Base-by-base conservation (phyloP, 2,888 invertebrate species). In the Chloroclysta siterata region DNA sequence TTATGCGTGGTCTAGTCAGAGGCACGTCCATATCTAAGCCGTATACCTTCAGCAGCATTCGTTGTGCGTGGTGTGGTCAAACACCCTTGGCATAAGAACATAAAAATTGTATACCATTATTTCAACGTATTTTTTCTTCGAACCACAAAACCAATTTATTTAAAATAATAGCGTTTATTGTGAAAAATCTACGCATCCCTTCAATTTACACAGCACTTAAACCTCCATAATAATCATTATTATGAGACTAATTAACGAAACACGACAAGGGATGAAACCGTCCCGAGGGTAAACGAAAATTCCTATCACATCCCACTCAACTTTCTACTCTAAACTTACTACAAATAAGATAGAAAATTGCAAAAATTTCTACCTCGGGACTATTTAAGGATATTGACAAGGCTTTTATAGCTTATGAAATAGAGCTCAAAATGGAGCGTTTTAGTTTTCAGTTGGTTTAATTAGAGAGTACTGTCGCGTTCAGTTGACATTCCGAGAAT, bases 221-320 rank as follows among this genome's bases (percentile, higher is more conserved):
- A 63, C 62, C 58, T 63, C 63, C 60, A 64, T 68, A 66, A 63
- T 66, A 68, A 66, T 69, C 57, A 68, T 68, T 56, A 68, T 70
- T 68, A 68, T 62, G 55, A 65, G 62, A 64, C 70, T 68, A 72
- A 72, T 72, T 72, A 72, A 70, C 69, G 59, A 65, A 70, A 65
- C 66, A 67, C 51, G 56, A 64, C 57, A 67, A 66, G 66, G 60
- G 66, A 61, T 60, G 64, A 60, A 60, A 59, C 59, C 41, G 47
- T 63, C 71, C 67, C 55, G 28, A 53, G 58, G 53, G 64, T 39
- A 28, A 36, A 53, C 60, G 46, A 52, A 67, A 64, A 50, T 58
- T 42, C 17, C 33, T 53, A 15, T 17, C 33, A 28, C 50, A 14
- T 22, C 6, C 0, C 36, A 53, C 15, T 7, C 44, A 13, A 67